Conservation (phyloP, 2,888 invertebrate species). For the Drosophila neonasuta region DNA sequence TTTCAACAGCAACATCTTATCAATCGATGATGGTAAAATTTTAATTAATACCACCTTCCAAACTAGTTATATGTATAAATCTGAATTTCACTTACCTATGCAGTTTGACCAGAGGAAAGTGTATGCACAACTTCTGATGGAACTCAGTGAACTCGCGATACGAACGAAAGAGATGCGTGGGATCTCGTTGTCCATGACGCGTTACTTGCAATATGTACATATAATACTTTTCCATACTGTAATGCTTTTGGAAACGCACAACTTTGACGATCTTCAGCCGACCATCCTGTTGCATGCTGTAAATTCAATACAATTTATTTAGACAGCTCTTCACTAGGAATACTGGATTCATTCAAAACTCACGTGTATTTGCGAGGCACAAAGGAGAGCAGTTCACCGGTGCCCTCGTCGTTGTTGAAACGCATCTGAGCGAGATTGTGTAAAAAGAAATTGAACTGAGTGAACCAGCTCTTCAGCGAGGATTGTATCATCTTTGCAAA, state of each 20-base stretch:
- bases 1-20: too few species aligned
- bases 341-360: conserved; percentile 79
- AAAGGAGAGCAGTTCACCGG: conserved; percentile 93
- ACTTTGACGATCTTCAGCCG: conserved; percentile 92
- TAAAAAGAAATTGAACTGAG: conserved; percentile 98
- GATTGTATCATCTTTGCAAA: conserved; percentile 98
- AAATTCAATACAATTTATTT: conserved; percentile 30
- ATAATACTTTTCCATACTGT: conserved; percentile 98
- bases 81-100: conserved; percentile 87
- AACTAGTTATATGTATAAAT: background rate
- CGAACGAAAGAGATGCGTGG: conserved; percentile 94
- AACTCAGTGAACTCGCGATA: conserved; percentile 99
- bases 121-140: conserved; percentile 94
- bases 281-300: conserved; percentile 94
- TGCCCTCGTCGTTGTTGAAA: conserved; percentile 93
- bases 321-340: background rate
- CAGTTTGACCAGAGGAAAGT: conserved; percentile 95
- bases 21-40: too few species aligned
- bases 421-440: conserved; percentile 97
- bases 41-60: background rate
- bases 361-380: conserved; percentile 96
- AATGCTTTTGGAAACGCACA: conserved; percentile 95
- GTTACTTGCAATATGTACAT: conserved; percentile 94
- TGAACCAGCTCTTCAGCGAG: conserved; percentile 95
- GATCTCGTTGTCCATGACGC: conserved; percentile 92